Conservation (phyloP, 2,888 invertebrate species). For the Disparrhopalites patrizii region DNA sequence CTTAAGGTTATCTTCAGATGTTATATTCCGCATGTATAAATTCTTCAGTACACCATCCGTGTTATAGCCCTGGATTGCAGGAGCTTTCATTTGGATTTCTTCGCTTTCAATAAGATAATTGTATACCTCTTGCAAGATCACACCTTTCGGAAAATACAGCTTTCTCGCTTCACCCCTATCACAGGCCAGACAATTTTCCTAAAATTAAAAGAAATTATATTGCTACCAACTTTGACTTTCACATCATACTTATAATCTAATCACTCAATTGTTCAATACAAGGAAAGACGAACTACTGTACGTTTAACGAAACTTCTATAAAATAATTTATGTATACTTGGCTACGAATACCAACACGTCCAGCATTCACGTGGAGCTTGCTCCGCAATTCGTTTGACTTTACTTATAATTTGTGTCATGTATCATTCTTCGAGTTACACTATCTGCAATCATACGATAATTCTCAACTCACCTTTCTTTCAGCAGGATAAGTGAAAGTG, state of each 20-base stretch:
- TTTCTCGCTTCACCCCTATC: slow-evolving; percentile 57
- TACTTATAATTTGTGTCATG: too few species aligned
- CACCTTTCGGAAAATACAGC: slow-evolving; percentile 50
- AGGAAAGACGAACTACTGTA: not conserved
- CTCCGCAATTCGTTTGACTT: too few species aligned
- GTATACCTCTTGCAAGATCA: slow-evolving; percentile 75
- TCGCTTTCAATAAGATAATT: slow-evolving; percentile 71
- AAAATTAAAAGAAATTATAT: too few species aligned
- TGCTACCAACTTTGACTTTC: too few species aligned
- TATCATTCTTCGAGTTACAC: too few species aligned
- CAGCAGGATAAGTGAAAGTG: slow-evolving; percentile 90
- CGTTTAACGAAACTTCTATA: too few species aligned
- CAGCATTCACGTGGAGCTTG: too few species aligned
- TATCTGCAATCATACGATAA: too few species aligned
- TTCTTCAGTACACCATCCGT: slow-evolving; percentile 83
- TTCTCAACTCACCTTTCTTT: slow-evolving; percentile 60
- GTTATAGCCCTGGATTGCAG: slow-evolving; percentile 73
- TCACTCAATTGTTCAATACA: not conserved
- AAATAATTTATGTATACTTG: not conserved
- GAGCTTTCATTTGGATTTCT: slow-evolving; percentile 85
- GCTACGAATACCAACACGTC: slow-evolving; percentile 20
- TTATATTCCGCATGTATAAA: slow-evolving; percentile 87
- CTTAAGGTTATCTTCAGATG: slow-evolving; percentile 89
- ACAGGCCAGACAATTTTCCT: slow-evolving; percentile 79
- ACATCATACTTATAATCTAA: slow-evolving; percentile 1